A percentile compares a stretch with the other conserved stretches of the same genome.
Conservation (phyloP, 2,797 vertebrate genomes). For the Sardinella longiceps region DNA sequence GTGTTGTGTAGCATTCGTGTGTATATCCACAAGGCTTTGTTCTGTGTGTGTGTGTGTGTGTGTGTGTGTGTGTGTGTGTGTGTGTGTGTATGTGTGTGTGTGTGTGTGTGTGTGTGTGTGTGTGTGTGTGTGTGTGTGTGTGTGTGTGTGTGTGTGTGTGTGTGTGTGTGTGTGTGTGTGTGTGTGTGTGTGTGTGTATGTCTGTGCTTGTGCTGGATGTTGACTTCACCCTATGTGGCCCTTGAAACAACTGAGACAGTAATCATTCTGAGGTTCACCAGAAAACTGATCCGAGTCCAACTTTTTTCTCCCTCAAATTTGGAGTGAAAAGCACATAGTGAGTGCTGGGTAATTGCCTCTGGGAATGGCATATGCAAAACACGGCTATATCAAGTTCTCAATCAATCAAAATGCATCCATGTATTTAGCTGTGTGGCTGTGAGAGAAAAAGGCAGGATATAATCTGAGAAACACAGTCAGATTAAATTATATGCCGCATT, state of each 20-base stretch:
- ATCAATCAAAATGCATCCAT: slow-evolving; percentile 13
- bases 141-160: slow-evolving; percentile 19
- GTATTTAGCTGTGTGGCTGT: slow-evolving; percentile 6
- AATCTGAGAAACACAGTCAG: background rate
- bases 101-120: slow-evolving; percentile 19
- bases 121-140: slow-evolving; percentile 18
- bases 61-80: slow-evolving; percentile 19
- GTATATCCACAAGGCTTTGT: background rate
- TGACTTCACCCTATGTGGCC: slow-evolving; percentile 39
- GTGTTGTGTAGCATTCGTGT: background rate
- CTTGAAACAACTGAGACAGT: slow-evolving; percentile 24
- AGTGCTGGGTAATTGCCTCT: background rate
- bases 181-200: too few relatives aligned
- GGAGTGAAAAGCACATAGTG: background rate
- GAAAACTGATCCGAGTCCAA: slow-evolving; percentile 23
- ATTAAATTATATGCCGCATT: background rate
- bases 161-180: slow-evolving; percentile 18
- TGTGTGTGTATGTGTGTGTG: slow-evolving; percentile 14
- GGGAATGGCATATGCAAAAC: slow-evolving; percentile 6
- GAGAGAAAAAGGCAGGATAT: background rate
- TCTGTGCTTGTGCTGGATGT: background rate
- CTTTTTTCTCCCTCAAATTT: background rate
- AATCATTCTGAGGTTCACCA: slow-evolving; percentile 32
- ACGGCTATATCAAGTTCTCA: slow-evolving; percentile 7
- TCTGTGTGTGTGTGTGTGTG: slow-evolving; percentile 20